Percentiles rank a stretch among this genome's conserved stretches.
Conservation (phyloP, 1,140 invertebrate species). For the Dermatophagoides farinae region DNA sequence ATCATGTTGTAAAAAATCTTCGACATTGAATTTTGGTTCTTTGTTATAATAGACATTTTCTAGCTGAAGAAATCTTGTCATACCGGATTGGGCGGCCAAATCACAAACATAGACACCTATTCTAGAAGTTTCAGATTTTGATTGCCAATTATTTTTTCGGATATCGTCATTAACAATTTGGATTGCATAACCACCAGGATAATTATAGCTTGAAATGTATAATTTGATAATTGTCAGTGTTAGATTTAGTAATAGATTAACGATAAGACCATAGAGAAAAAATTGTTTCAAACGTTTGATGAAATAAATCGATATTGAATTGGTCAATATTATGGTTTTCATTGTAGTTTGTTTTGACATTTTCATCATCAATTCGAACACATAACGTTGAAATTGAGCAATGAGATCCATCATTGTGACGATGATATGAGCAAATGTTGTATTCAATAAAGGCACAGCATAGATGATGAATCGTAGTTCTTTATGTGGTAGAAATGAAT, state of each 20-base stretch:
- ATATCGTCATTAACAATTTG: conserved; percentile 4
- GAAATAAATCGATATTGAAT: too few species aligned
- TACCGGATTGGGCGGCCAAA: conserved; percentile 15
- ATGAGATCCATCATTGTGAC: background rate
- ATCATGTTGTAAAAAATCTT: background rate
- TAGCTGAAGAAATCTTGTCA: conserved; percentile 14
- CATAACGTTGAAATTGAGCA: background rate
- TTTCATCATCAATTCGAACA: too few species aligned
- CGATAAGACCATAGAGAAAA: background rate
- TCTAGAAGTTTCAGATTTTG: background rate
- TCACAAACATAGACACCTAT: conserved; percentile 15
- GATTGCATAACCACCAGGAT: conserved; percentile 15
- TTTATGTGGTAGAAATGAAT: conserved; percentile 91
- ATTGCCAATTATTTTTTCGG: background rate
- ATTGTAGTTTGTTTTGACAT: too few species aligned
- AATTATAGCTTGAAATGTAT: conserved; percentile 10
- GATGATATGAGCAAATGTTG: conserved; percentile 44
- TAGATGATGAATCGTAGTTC: conserved; percentile 96
- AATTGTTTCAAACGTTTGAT: background rate
- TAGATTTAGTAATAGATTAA: conserved; percentile 7
- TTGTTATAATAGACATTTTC: conserved; percentile 13
- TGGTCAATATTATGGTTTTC: too few species aligned
- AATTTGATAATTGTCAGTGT: background rate
- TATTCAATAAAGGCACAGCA: conserved; percentile 76
- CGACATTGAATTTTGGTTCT: background rate